Conservation (phyloP, 2,113 vertebrate genomes). For the Strigops habroptila region DNA sequence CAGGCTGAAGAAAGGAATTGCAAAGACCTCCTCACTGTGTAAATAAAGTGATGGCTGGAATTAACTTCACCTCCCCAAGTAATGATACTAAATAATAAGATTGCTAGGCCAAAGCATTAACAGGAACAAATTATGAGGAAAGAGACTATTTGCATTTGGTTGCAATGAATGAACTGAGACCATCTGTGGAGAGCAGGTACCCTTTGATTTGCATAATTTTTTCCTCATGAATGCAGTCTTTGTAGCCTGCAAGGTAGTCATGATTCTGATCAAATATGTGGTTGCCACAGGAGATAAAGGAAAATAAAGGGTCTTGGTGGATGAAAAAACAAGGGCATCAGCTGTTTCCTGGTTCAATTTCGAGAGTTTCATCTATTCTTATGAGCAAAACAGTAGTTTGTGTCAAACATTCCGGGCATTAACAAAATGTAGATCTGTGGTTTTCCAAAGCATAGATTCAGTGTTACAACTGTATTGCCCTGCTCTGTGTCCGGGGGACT, state of each 20-base stretch:
- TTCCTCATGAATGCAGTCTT: background rate
- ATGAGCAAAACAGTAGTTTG: background rate
- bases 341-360: background rate
- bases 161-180: slow-evolving; percentile 57
- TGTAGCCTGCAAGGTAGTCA: background rate
- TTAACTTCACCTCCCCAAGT: slow-evolving; percentile 37
- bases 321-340: background rate
- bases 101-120: slow-evolving; percentile 54
- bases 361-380: background rate
- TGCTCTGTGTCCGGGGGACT: background rate
- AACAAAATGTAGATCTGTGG: slow-evolving; percentile 56
- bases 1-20: slow-evolving; percentile 56
- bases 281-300: slow-evolving; percentile 8
- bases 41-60: slow-evolving; percentile 58
- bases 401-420: background rate
- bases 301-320: slow-evolving; percentile 18
- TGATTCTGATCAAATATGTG: slow-evolving; percentile 3
- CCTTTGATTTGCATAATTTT: slow-evolving; percentile 33
- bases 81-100: slow-evolving; percentile 11
- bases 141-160: slow-evolving; percentile 66
- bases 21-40: slow-evolving; percentile 60
- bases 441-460: background rate
- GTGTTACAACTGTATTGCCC: background rate
- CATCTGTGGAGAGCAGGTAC: slow-evolving; percentile 37
- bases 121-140: slow-evolving; percentile 57